These are phyloP conservation scores for Turdus rufiventris DNA, from an alignment of 2,113 vertebrate species.

Conservation along the genomic window DNA sequence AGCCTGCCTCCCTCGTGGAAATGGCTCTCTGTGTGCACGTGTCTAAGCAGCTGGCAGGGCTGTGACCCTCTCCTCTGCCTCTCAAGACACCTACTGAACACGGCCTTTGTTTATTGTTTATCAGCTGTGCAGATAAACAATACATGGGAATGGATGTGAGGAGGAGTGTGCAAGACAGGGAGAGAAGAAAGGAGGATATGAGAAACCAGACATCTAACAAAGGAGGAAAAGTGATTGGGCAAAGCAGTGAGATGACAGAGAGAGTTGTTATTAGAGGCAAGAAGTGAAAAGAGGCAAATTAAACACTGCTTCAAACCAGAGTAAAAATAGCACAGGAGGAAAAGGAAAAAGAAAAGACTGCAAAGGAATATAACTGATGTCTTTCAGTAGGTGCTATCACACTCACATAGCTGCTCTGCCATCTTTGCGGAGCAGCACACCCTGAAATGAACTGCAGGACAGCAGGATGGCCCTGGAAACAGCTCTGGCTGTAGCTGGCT, in stretches of 20 bases:
- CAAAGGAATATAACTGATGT: not conserved
- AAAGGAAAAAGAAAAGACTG: not conserved
- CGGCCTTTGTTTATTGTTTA: too few species aligned
- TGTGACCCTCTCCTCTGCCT: not conserved
- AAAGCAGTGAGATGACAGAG: not conserved
- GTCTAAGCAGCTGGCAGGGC: not conserved
- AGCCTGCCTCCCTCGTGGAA: rapidly evolving
- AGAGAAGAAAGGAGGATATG: not conserved
- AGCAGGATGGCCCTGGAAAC: not conserved
- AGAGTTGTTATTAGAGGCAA: not conserved
- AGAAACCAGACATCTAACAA: not conserved
- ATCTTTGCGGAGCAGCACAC: not conserved
- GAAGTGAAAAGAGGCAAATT: conserved; percentile 34
- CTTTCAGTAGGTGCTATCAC: conserved; percentile 2
- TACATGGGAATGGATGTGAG: not conserved
- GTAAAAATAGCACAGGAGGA: conserved; percentile 28
- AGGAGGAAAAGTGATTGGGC: not conserved
- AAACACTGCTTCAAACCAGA: conserved; percentile 27
- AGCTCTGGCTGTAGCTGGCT: not conserved
- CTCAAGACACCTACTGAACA: not conserved
- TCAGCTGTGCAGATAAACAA: not conserved
- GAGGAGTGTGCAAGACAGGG: not conserved
- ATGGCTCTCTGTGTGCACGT: not conserved
- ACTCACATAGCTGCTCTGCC: not conserved
- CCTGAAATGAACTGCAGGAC: not conserved